Conservation (phyloP, 2,888 invertebrate species). For the Dromius quadrimaculatus region DNA sequence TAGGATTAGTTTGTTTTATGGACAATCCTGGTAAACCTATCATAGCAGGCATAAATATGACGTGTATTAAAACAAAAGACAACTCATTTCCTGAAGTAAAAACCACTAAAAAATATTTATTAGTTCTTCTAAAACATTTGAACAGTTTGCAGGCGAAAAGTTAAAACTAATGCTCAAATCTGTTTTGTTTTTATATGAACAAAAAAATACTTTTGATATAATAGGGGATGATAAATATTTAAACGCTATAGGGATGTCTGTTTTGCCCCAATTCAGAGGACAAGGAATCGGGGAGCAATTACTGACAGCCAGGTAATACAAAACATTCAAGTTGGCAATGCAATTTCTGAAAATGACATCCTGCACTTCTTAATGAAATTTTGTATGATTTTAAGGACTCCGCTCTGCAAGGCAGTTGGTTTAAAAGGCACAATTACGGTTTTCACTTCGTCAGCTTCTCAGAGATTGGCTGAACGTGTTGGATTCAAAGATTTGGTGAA, state of each 20-base stretch:
- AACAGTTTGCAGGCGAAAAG: constrained; percentile 45
- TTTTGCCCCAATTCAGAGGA: constrained; percentile 60
- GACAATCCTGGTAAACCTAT: constrained; percentile 60
- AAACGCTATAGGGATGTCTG: constrained; percentile 61
- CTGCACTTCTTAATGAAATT: constrained; percentile 26
- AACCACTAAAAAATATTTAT: no score
- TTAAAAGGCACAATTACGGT: constrained; percentile 68
- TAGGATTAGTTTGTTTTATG: constrained; percentile 62
- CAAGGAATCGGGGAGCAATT: constrained; percentile 58
- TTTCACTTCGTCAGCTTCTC: constrained; percentile 70
- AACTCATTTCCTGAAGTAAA: constrained; percentile 50
- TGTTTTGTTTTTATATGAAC: constrained; percentile 51
- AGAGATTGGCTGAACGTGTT: constrained; percentile 68
- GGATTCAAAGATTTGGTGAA: constrained; percentile 67
- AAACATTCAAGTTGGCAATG: not conserved
- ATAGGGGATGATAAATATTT: constrained; percentile 60
- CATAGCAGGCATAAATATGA: constrained; percentile 63
- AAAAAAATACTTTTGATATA: constrained; percentile 56
- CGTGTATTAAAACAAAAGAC: constrained; percentile 54
- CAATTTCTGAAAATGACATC: not conserved
- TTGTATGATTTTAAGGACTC: constrained; percentile 62
- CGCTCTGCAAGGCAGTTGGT: constrained; percentile 68
- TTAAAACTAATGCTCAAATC: constrained; percentile 44
- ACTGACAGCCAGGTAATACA: constrained; percentile 56
- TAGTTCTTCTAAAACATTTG: not conserved